These are phyloP conservation scores for Actinia equina DNA, from an alignment of 64 coral and sea anemone genomes.

Conservation along the genomic window DNA sequence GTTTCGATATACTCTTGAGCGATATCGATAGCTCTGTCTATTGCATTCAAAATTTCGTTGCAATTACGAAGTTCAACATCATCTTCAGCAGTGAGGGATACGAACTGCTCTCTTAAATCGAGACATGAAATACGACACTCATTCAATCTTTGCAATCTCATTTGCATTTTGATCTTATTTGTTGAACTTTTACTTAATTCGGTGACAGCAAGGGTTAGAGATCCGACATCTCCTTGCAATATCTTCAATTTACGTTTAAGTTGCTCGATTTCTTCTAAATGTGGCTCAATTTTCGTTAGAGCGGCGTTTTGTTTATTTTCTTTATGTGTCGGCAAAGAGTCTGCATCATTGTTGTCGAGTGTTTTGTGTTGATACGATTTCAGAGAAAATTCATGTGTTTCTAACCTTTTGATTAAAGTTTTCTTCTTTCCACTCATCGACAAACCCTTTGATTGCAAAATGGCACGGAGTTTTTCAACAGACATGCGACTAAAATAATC, in stretches of 20 bases:
- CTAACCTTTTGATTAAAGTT: background rate
- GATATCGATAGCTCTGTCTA: constrained; percentile 33
- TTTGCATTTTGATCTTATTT: constrained; percentile 30
- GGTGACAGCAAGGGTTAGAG: constrained; percentile 4
- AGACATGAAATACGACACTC: too few species aligned
- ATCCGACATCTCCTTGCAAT: constrained; percentile 35
- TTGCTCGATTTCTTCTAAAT: background rate
- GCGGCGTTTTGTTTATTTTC: background rate
- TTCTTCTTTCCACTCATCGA: background rate
- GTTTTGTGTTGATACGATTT: background rate
- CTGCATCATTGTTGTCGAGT: background rate
- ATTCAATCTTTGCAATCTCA: too few species aligned
- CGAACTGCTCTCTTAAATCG: constrained; percentile 31
- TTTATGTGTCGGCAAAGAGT: background rate
- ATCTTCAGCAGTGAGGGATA: constrained; percentile 13
- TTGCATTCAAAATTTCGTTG: constrained; percentile 17
- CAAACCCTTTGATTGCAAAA: background rate
- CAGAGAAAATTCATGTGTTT: background rate
- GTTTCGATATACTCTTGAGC: constrained; percentile 30
- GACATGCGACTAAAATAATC: background rate
- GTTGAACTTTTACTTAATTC: constrained; percentile 22
- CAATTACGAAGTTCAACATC: constrained; percentile 22
- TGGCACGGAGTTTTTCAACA: background rate
- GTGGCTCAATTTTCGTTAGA: background rate
- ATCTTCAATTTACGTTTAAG: constrained; percentile 19